Evolutionary conservation across 1,140 invertebrate genomes (phyloP).

Genomic region (Leptinotarsa lineolata): DNA sequence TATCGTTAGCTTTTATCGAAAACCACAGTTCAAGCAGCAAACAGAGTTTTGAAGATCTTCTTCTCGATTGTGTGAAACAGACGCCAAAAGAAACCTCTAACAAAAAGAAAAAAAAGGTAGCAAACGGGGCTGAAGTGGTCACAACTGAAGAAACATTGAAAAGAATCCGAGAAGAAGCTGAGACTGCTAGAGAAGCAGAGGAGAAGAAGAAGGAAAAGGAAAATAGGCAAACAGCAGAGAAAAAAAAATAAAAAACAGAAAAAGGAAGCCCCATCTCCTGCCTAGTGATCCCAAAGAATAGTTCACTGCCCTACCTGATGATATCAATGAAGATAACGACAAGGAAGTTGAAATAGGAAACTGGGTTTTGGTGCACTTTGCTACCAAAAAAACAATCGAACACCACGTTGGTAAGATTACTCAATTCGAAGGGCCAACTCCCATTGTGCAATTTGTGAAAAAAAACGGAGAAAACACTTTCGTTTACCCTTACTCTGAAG

Average conservation of each 20-base stretch:
- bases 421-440: constrained; percentile 10
- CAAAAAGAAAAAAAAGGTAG: not conserved
- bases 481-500: not conserved
- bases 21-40: not conserved
- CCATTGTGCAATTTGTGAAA: constrained; percentile 12
- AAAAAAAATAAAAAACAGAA: too few species aligned
- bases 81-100: not conserved
- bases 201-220: too few species aligned
- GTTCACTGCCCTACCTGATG: too few species aligned
- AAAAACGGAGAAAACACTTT: constrained; percentile 2
- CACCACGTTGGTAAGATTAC: constrained; percentile 19
- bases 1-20: too few species aligned
- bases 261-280: too few species aligned
- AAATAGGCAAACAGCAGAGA: constrained; percentile 2
- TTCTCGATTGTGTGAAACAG: not conserved
- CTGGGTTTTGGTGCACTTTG: too few species aligned
- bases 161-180: not conserved
- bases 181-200: too few species aligned
- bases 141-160: constrained; percentile 1
- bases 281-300: too few species aligned
- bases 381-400: not conserved
- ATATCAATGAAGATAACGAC: too few species aligned
- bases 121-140: not conserved
- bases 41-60: constrained; percentile 1
- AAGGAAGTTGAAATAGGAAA: too few species aligned